phyloP scores from a whole-genome alignment of 2,797 vertebrate genomes.

The Kryptolebias ocellatus region DNA sequence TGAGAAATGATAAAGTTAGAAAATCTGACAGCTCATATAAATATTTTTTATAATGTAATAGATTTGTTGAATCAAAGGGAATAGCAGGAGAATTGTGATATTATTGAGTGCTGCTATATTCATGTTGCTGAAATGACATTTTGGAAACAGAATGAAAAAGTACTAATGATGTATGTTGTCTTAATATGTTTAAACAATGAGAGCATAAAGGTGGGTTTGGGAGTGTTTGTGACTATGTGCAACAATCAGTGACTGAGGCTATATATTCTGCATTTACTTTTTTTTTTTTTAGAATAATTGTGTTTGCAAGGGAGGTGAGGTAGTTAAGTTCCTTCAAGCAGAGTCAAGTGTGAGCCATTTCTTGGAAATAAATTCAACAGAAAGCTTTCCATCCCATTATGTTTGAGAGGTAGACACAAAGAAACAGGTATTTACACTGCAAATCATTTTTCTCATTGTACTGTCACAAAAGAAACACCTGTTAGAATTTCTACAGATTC shows the following conservation, averaged over 20 bases:
- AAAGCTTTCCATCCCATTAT: constrained; percentile 60
- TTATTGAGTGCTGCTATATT: constrained; percentile 15
- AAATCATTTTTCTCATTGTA: background rate
- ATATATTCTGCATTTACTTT: constrained; percentile 15
- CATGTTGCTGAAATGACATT: constrained; percentile 24
- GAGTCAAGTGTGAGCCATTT: constrained; percentile 65
- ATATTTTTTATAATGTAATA: background rate
- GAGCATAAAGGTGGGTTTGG: background rate
- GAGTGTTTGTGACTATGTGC: background rate
- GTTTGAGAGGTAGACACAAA: background rate
- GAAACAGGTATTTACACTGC: background rate
- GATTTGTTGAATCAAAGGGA: background rate
- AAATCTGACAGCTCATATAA: constrained; percentile 9
- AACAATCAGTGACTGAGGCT: constrained; percentile 4
- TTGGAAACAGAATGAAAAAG: constrained; percentile 13
- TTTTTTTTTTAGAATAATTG: constrained; percentile 8
- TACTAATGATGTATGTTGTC: background rate
- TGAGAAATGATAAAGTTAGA: background rate
- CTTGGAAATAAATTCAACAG: constrained; percentile 65
- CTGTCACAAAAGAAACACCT: background rate
- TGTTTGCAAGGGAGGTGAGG: constrained; percentile 42
- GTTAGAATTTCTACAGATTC: too few relatives aligned
- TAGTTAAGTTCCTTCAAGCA: constrained; percentile 62
- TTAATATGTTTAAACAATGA: constrained; percentile 1
- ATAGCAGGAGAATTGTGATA: constrained; percentile 10